Conservation (phyloP, 2,888 invertebrate genomes). For the Drosophila quasianomalipes region DNA sequence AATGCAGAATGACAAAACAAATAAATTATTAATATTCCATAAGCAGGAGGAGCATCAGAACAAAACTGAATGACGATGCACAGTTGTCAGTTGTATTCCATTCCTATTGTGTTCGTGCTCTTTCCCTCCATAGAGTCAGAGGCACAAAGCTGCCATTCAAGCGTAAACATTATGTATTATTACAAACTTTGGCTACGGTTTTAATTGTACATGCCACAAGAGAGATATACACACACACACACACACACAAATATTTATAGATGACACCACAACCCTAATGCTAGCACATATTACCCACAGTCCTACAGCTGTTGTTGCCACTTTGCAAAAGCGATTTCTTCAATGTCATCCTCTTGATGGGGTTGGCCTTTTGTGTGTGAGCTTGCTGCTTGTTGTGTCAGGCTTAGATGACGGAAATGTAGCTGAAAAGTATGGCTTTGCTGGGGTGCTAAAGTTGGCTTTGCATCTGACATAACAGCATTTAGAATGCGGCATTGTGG, state of each 20-base stretch:
- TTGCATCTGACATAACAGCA: constrained; percentile 67
- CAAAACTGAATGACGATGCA: constrained; percentile 65
- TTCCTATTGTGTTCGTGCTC: neutral
- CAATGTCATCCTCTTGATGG: constrained; percentile 56
- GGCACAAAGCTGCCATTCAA: constrained; percentile 77
- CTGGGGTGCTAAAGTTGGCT: constrained; percentile 68
- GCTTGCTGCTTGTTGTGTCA: constrained; percentile 2
- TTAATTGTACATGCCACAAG: constrained; percentile 75
- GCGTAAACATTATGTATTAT: constrained; percentile 80
- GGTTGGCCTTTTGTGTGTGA: constrained; percentile 13
- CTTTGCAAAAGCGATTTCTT: constrained; percentile 63
- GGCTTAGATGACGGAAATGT: constrained; percentile 68
- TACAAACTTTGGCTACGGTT: constrained; percentile 75
- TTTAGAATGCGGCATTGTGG: constrained; percentile 3
- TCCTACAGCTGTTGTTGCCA: constrained; percentile 52
- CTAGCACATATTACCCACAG: constrained; percentile 24
- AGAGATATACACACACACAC: constrained; percentile 24
- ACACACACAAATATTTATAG: constrained; percentile 12
- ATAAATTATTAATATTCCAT: constrained; percentile 78
- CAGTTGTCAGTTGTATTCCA: constrained; percentile 21
- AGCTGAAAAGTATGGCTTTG: constrained; percentile 76
- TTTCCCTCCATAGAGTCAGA: neutral
- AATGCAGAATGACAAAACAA: constrained; percentile 80
- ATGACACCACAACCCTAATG: constrained; percentile 9
- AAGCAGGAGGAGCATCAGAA: constrained; percentile 22